Evolutionary conservation across 1,140 invertebrate genomes (phyloP).

Genomic region (Theocolax elegans): DNA sequence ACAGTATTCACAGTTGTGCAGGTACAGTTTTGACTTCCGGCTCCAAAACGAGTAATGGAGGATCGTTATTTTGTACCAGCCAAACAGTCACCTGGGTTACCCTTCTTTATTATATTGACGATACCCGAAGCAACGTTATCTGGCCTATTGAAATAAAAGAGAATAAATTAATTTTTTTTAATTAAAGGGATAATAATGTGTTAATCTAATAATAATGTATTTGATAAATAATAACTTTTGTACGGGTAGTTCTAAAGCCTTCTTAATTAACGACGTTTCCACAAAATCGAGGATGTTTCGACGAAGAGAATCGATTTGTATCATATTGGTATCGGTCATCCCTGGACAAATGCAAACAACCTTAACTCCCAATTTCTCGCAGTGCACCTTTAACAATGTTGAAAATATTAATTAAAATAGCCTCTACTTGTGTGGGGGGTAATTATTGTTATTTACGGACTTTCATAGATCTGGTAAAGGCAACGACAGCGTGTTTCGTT

Average conservation of each 20-base stretch:
- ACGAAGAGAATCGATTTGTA: neutral
- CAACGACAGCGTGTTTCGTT: constrained; percentile 72
- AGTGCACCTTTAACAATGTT: neutral
- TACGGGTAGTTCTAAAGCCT: neutral
- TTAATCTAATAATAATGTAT: too few species aligned
- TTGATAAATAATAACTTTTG: neutral
- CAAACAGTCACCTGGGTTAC: constrained; percentile 60
- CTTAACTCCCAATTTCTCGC: constrained; percentile 46
- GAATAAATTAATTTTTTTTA: neutral
- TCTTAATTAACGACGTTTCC: neutral
- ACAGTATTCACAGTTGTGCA: too few species aligned
- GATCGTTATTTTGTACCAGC: constrained; percentile 58
- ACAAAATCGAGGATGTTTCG: neutral
- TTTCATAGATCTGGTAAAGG: constrained; percentile 54
- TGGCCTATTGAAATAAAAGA: constrained; percentile 6
- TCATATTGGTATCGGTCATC: constrained; percentile 50
- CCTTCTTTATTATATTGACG: constrained; percentile 58
- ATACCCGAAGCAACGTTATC: constrained; percentile 43
- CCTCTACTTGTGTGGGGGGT: too few species aligned
- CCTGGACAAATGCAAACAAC: constrained; percentile 68
- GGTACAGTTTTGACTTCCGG: too few species aligned
- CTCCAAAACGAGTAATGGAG: constrained; percentile 37
- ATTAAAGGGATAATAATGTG: too few species aligned
- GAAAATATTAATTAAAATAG: too few species aligned
- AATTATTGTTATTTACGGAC: neutral